Conservation (phyloP, 2,113 vertebrate genomes). For the Chamaea fasciata region DNA sequence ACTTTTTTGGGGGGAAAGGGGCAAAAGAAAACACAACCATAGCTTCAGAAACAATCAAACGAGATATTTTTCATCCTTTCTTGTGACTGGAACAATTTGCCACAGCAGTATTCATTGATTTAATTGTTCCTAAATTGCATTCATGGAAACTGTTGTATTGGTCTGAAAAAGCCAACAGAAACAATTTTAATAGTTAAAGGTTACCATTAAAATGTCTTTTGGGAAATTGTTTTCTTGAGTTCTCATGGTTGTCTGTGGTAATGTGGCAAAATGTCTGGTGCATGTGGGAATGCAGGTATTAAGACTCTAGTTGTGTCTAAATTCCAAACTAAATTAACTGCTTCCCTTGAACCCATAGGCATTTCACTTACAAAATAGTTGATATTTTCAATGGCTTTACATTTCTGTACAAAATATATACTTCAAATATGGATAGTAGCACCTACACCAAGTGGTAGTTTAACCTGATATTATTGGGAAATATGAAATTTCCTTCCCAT, state of each 20-base stretch:
- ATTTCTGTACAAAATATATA: not conserved
- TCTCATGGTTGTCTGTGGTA: not conserved
- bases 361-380: not conserved
- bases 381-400: not conserved
- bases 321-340: not conserved
- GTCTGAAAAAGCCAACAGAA: not conserved
- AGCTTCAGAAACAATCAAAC: not conserved
- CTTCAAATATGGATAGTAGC: not conserved
- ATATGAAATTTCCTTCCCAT: not conserved
- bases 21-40: not conserved
- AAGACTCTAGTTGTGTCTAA: not conserved
- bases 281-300: not conserved
- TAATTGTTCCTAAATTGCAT: not conserved
- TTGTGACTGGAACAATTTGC: not conserved
- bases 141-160: not conserved
- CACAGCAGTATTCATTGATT: not conserved
- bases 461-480: not conserved
- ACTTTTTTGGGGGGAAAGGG: rapidly evolving
- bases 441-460: not conserved
- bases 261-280: not conserved
- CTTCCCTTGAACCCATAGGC: not conserved
- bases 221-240: not conserved
- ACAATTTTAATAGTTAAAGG: not conserved
- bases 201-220: not conserved
- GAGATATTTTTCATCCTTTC: not conserved